A percentile compares a stretch with the other conserved stretches of the same genome.
These are phyloP conservation scores for Enhydra lutris DNA, from an alignment of 2,113 vertebrate genomes.

Conservation along the genomic window DNA sequence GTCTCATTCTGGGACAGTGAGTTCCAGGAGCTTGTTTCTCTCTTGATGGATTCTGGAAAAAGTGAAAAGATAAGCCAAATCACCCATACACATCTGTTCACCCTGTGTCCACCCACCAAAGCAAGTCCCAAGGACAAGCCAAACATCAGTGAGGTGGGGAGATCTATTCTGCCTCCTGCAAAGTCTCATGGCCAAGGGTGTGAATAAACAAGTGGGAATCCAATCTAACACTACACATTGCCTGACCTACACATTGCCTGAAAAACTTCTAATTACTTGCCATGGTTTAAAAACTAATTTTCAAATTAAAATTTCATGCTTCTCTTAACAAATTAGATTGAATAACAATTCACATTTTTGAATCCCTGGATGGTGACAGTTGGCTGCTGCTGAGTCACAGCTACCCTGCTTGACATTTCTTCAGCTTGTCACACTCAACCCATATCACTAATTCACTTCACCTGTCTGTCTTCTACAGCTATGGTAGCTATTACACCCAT, in stretches of 20 bases:
- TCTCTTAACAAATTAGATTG: not conserved
- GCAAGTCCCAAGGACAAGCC: not conserved
- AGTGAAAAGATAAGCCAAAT: not conserved
- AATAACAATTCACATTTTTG: not conserved
- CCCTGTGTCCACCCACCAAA: not conserved
- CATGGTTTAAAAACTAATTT: not conserved
- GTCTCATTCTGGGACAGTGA: not conserved
- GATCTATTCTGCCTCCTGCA: not conserved
- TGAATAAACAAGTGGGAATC: not conserved
- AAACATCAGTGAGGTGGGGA: not conserved
- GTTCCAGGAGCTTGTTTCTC: not conserved
- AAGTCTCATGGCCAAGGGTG: too few species aligned
- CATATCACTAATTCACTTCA: not conserved
- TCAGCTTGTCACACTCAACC: not conserved
- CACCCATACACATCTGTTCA: not conserved
- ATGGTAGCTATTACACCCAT: fast-evolving
- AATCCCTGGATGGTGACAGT: not conserved
- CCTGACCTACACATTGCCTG: not conserved
- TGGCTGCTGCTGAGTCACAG: fast-evolving
- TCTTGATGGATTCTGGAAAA: not conserved
- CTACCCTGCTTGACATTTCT: not conserved
- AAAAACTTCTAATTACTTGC: not conserved
- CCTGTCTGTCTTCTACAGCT: not conserved
- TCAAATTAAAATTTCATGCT: not conserved
- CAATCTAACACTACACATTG: not conserved